phyloP scores from a whole-genome alignment of 2,888 invertebrate species.

The Macaria notata region DNA sequence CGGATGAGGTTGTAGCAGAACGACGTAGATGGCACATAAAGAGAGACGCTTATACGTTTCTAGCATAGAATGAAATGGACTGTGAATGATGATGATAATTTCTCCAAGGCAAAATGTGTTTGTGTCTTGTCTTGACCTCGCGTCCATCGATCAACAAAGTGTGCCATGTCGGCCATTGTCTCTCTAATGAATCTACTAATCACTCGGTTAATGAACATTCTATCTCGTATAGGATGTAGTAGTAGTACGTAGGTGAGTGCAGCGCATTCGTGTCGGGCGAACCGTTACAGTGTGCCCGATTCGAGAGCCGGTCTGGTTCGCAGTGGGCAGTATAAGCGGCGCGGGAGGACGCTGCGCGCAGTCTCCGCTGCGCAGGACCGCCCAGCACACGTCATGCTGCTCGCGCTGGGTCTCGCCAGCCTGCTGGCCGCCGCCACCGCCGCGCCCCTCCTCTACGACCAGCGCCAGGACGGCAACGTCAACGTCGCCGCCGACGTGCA shows the following conservation, averaged over 20 bases:
- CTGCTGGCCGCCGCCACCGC: conserved; percentile 54
- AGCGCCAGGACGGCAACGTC: conserved; percentile 89
- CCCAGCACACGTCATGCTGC: conserved; percentile 60
- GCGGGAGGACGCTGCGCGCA: conserved; percentile 60
- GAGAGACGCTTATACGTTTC: too few species aligned
- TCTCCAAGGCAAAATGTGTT: too few species aligned
- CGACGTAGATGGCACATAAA: too few species aligned
- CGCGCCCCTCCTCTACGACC: conserved; percentile 81
- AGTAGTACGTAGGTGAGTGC: conserved; percentile 22
- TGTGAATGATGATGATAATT: too few species aligned
- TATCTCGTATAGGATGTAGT: conserved; percentile 24
- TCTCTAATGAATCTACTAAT: conserved; percentile 21
- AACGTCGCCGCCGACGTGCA: conserved; percentile 89
- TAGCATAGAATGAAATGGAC: too few species aligned
- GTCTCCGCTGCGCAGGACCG: conserved; percentile 52
- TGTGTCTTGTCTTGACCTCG: too few species aligned
- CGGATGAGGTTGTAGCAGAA: too few species aligned
- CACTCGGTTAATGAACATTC: conserved; percentile 11
- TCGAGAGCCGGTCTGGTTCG: conserved; percentile 71
- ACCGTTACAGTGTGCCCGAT: conserved; percentile 79
- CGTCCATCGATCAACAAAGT: conserved; percentile 30
- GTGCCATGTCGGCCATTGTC: conserved; percentile 33
- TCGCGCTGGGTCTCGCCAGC: conserved; percentile 44
- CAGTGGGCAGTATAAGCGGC: conserved; percentile 70
- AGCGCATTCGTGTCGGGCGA: conserved; percentile 57